These are phyloP conservation scores for Cosmia trapezina DNA, from an alignment of 2,888 invertebrate genomes.

Conservation along the genomic window DNA sequence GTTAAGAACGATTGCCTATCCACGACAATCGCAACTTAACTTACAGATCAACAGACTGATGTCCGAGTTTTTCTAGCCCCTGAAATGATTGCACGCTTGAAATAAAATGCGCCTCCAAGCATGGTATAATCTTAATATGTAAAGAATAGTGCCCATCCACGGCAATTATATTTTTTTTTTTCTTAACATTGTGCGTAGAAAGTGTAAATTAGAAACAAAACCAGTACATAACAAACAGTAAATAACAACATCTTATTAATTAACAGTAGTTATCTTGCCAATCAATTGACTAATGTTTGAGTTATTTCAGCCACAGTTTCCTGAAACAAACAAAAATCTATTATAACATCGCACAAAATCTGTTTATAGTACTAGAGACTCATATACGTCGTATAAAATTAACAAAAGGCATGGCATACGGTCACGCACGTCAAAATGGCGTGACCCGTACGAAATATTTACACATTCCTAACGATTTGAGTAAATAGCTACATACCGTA, in stretches of 20 bases:
- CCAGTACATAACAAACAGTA: too few species aligned
- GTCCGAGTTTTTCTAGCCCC: not conserved
- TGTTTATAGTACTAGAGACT: constrained; percentile 10
- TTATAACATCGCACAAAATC: constrained; percentile 8
- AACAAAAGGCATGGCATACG: constrained; percentile 20
- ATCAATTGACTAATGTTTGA: not conserved
- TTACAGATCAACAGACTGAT: not conserved
- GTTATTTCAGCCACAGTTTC: too few species aligned
- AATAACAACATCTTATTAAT: too few species aligned
- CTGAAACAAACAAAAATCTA: not conserved
- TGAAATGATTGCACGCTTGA: too few species aligned
- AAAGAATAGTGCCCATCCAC: not conserved
- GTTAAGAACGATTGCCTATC: not conserved
- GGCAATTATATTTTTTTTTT: not conserved
- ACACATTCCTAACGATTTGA: constrained; percentile 46
- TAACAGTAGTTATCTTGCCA: not conserved
- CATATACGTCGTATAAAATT: constrained; percentile 20
- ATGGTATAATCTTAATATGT: not conserved
- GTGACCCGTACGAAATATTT: constrained; percentile 52
- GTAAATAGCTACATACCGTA: constrained; percentile 47
- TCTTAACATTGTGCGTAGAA: too few species aligned
- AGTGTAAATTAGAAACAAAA: too few species aligned
- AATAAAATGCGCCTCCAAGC: too few species aligned
- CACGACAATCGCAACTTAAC: not conserved
- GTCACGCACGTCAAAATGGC: constrained; percentile 46